Evolutionary conservation across 2,113 vertebrate species (phyloP).

Genomic region (Archocentrus centrarchus): DNA sequence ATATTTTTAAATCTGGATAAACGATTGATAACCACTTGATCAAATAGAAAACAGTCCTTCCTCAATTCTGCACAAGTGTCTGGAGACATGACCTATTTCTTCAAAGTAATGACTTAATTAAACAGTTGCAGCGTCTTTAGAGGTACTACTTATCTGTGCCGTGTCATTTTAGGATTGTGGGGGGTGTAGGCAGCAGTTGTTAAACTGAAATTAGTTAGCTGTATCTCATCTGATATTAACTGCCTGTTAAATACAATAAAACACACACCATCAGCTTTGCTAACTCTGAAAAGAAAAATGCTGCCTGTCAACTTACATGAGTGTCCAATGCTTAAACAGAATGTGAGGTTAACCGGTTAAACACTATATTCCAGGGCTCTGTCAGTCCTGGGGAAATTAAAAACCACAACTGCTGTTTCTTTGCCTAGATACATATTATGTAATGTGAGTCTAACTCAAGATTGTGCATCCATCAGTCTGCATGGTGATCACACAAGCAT

Average conservation of each 20-base stretch:
- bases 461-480: slow-evolving; percentile 32
- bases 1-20: not conserved
- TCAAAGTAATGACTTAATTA: slow-evolving; percentile 2
- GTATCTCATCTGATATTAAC: slow-evolving; percentile 36
- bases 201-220: slow-evolving; percentile 10
- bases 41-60: not conserved
- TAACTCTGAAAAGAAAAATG: slow-evolving; percentile 51
- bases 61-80: not conserved
- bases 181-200: not conserved
- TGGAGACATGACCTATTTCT: slow-evolving; percentile 31
- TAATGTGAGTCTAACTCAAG: slow-evolving; percentile 27
- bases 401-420: slow-evolving; percentile 51
- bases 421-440: slow-evolving; percentile 49
- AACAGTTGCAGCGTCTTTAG: slow-evolving; percentile 11
- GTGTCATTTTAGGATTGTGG: slow-evolving; percentile 28
- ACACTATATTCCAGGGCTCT: slow-evolving; percentile 40
- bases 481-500: not conserved
- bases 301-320: slow-evolving; percentile 57
- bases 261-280: slow-evolving; percentile 1
- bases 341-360: slow-evolving; percentile 60
- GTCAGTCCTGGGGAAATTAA: slow-evolving; percentile 47
- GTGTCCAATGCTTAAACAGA: slow-evolving; percentile 35
- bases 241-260: slow-evolving; percentile 34
- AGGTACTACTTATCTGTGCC: slow-evolving; percentile 17
- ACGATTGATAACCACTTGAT: not conserved